Base-by-base conservation (phyloP, 2,797 vertebrate species). In the Peromyscus eremicus region DNA sequence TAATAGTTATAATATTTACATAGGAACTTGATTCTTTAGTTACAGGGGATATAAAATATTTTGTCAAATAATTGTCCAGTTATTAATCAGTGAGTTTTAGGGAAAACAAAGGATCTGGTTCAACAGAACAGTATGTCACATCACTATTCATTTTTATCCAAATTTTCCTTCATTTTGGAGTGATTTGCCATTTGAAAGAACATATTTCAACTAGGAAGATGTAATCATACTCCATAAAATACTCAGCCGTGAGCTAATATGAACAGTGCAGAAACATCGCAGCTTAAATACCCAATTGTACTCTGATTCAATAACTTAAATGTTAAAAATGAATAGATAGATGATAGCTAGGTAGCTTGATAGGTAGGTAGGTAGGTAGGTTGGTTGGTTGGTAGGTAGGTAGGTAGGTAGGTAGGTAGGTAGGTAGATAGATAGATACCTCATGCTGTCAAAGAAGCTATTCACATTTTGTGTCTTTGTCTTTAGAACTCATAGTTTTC, bases 281-380 rank as follows among this genome's bases (percentile, higher is more conserved):
- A 34, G 43, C 32, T 96, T 46, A 46, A 43, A 64, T 64, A 14
- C 12, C 25, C 17, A 43, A 49, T 49, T 49, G 4, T 5, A 57
- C 46, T 68, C 27, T 37, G 5, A 68, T 27, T 55, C 55, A 86
- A 34, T 62, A 40, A 76, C 46, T 80, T 80, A 80, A 52, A 52
- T 34, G 73, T 96, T 75, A 43, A 81, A 96, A 83, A 32, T 43
- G 79, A 91, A 89, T 64, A 32, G 55, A 80, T 34, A 94, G 75
- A 46, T 55, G 49, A 11, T 49, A 49, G 49, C 0, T 46, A 46
- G 6, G 1, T 46, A 46, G 46, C 1, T 49, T 49, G 49, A 3
- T 52, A 52, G 13, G 2, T 14, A 52, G 49, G 13, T 52, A 46
- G 43, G 6, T 46, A 46, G 43, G 6, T n/a, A n/a, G n/a, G n/a